phyloP scores from a whole-genome alignment of 2,797 vertebrate species.

The Pelochelys cantorii region DNA sequence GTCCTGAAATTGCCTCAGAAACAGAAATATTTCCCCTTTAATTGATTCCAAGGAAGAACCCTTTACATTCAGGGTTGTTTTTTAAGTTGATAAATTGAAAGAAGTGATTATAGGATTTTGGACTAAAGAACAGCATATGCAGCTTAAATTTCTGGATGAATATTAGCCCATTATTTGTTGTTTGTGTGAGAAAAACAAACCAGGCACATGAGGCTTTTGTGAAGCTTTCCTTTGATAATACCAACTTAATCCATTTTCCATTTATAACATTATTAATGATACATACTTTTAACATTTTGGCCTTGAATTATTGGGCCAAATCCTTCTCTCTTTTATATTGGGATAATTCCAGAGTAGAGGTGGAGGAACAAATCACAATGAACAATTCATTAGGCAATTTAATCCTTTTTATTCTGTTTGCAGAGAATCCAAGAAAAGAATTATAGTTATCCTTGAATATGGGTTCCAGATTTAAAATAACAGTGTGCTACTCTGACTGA shows the following conservation, averaged over 20 bases:
- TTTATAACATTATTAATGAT: not conserved
- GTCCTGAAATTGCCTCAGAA: not conserved
- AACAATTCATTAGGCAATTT: not conserved
- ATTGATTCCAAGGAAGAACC: not conserved
- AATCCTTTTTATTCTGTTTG: not conserved
- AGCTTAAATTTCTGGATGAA: not conserved
- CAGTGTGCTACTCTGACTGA: not conserved
- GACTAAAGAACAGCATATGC: not conserved
- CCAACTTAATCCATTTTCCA: not conserved
- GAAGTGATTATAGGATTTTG: not conserved
- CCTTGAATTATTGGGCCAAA: not conserved
- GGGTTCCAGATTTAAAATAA: not conserved
- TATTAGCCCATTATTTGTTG: not conserved
- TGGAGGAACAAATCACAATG: not conserved
- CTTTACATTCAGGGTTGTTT: not conserved
- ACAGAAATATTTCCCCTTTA: not conserved
- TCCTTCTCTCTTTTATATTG: not conserved
- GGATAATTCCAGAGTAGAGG: not conserved
- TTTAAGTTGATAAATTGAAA: not conserved
- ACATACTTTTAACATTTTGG: not conserved
- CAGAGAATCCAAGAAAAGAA: not conserved
- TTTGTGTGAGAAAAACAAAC: not conserved
- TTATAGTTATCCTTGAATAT: not conserved
- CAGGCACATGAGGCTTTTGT: not conserved
- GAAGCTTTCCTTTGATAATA: not conserved